Conservation (phyloP, 2,113 vertebrate genomes). For the Pedetes capensis region DNA sequence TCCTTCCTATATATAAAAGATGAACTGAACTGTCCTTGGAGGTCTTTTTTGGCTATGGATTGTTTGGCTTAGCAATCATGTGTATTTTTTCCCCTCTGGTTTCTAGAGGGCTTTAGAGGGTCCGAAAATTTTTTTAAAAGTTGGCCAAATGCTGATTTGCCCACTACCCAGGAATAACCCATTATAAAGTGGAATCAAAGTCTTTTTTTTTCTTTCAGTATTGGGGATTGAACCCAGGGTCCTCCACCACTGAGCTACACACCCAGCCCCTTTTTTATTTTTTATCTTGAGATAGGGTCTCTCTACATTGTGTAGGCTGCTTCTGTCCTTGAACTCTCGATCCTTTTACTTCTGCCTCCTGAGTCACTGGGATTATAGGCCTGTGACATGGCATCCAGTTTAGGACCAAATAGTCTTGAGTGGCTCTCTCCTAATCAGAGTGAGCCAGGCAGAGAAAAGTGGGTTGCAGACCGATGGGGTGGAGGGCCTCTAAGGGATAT, state of each 20-base stretch:
- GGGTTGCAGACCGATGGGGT: neutral
- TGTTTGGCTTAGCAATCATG: neutral
- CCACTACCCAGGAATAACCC: neutral
- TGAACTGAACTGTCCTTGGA: neutral
- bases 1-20: neutral
- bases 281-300: too few species aligned
- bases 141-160: neutral
- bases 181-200: neutral
- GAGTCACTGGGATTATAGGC: too few species aligned
- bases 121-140: constrained; percentile 16
- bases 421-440: neutral
- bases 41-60: neutral
- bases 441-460: neutral
- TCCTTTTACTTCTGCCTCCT: too few species aligned
- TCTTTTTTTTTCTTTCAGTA: too few species aligned
- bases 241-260: too few species aligned
- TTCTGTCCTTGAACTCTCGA: too few species aligned
- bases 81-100: neutral
- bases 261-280: too few species aligned
- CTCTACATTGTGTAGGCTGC: too few species aligned
- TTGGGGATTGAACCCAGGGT: too few species aligned
- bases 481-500: neutral
- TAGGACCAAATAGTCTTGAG: neutral
- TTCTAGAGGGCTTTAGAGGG: neutral
- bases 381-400: too few species aligned